Conservation (phyloP, 2,113 vertebrate genomes). For the Tylochromis polylepis region DNA sequence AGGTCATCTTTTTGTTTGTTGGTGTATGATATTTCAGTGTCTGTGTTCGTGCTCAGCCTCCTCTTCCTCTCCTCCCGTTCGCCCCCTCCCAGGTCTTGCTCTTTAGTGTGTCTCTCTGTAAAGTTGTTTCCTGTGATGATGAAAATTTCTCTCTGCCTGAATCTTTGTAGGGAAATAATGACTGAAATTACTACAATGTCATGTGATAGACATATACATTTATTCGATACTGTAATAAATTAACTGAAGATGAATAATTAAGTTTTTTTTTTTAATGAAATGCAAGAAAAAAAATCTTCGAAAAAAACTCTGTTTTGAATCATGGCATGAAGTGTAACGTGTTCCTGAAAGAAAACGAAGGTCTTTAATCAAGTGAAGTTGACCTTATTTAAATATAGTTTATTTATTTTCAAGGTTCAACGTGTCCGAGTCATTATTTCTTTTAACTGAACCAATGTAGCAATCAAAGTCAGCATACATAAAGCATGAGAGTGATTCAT, state of each 20-base stretch:
- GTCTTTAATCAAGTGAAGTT: constrained; percentile 61
- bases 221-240: constrained; percentile 68
- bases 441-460: not conserved
- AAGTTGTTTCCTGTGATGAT: constrained; percentile 63
- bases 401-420: constrained; percentile 72
- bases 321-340: constrained; percentile 74
- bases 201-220: constrained; percentile 65
- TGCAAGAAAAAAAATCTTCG: not conserved
- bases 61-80: not conserved
- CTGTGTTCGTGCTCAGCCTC: constrained; percentile 37
- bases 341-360: constrained; percentile 62
- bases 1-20: constrained; percentile 45
- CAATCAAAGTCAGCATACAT: not conserved
- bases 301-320: constrained; percentile 58
- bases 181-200: constrained; percentile 56
- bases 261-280: constrained; percentile 57
- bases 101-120: constrained; percentile 60
- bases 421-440: constrained; percentile 60
- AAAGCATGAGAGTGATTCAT: not conserved
- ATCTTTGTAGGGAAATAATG: constrained; percentile 63
- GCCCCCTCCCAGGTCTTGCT: constrained; percentile 46
- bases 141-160: constrained; percentile 67
- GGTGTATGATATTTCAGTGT: constrained; percentile 51
- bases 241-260: constrained; percentile 54
- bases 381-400: constrained; percentile 76